Evolutionary conservation across 2,797 vertebrate genomes (phyloP), one percentile per base, ranked within the genome.

Genomic region (Pempheris klunzingeri): DNA sequence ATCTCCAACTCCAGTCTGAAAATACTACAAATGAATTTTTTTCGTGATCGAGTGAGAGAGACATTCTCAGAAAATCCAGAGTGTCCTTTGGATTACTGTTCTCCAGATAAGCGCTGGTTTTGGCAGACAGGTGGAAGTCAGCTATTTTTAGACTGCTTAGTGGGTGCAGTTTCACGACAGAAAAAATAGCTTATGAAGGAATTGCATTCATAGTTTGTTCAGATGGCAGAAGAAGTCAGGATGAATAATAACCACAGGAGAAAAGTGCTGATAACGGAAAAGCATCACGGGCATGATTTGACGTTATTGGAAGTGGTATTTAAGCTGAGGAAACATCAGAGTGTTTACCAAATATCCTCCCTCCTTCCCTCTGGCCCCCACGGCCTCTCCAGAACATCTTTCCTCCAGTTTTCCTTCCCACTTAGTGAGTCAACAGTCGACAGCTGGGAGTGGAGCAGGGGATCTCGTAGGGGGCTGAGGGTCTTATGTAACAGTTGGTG

Each of bases 121-220:
- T 89, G 87, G 87, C 90, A 91, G 86, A 89, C 90, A 86, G 88
- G 87, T 90, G 69, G 84, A 89, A 90, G 81, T 77, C 41, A 22
- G 79, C 84, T 87, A 91, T 91, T 93, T 94, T 87, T 91, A 90
- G 89, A 82, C 70, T 73, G 74, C 83, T 77, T 80, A 86, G 84
- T 91, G 87, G 87, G 87, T 63, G 84, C 87, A 87, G 39, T 86
- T 89, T 90, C 72, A 72, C 14, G 9, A 71, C 52, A 39, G 58
- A 54, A 80, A 62, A 86, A 79, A 77, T 26, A 58, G 74, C 76
- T 91, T 74, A 63, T 44, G 69, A 77, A 74, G 80, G 83, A 90
- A 90, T 80, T 87, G 83, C 87, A 84, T 93, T 89, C 82, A 62
- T 77, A 82, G 78, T 82, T 88, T 86, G 77, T 70, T 78, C 57